phyloP scores from a whole-genome alignment of 2,113 vertebrate genomes.

The Equus przewalskii region DNA sequence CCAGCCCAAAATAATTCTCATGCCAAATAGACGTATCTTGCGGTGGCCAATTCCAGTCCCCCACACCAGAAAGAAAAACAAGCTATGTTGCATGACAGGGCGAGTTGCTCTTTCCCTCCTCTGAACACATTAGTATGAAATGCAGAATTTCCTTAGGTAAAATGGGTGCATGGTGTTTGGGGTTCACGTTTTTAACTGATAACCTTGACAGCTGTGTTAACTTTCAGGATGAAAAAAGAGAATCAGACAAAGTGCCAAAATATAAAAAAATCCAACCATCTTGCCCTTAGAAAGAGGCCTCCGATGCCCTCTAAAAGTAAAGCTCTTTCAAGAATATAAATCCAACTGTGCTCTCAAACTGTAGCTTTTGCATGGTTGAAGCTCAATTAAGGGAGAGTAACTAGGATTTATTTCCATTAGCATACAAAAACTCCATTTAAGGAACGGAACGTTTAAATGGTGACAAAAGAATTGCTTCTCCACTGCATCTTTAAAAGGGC shows the following conservation, averaged over 20 bases:
- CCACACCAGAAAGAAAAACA: conserved; percentile 45
- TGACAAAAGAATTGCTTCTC: conserved; percentile 50
- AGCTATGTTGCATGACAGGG: not conserved
- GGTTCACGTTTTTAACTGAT: conserved; percentile 38
- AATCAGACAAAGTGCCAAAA: conserved; percentile 69
- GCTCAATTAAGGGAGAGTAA: conserved; percentile 62
- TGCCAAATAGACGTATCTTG: no score
- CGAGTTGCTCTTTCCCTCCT: not conserved
- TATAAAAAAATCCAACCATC: conserved; percentile 66
- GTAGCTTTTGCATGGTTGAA: conserved; percentile 62
- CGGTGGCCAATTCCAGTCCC: no score
- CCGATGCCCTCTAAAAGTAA: conserved; percentile 24
- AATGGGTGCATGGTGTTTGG: rapidly evolving
- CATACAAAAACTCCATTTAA: conserved; percentile 49
- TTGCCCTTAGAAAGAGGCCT: conserved; percentile 39
- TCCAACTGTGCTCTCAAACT: conserved; percentile 59
- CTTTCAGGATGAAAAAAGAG: conserved; percentile 61
- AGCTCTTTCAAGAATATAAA: conserved; percentile 68
- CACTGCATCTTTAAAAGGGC: conserved; percentile 74
- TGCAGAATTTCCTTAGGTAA: conserved; percentile 35
- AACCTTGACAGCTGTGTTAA: conserved; percentile 66
- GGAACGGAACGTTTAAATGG: conserved; percentile 22
- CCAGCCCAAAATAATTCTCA: no score
- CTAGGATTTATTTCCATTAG: conserved; percentile 62
- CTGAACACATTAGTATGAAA: not conserved